Evolutionary conservation across 2,113 vertebrate genomes (phyloP), one percentile per base, ranked within the genome.

Genomic region (Trochalopteron elliotii): DNA sequence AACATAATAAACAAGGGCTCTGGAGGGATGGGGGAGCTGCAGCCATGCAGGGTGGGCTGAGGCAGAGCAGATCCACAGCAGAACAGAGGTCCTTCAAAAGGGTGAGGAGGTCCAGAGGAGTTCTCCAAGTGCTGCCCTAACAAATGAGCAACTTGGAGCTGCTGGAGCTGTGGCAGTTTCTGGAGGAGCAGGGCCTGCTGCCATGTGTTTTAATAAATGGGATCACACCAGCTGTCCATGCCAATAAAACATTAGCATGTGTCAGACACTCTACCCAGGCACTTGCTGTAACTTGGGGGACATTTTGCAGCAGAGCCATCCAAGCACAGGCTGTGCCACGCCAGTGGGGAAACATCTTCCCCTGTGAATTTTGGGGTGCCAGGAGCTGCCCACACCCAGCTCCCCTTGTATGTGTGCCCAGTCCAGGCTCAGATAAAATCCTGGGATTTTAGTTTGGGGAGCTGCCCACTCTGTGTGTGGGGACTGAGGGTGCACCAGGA

Each of bases 171-270:
- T 60, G 82, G 59, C 57, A 64, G 63, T 59, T 71, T 65, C 16
- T 2, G 61, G 89, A 89, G 74, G 93, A 64, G 3, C 79, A 60
- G 89, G 79, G 87, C 91, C 80, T 76, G 81, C 70, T 94, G 89
- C 94, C 81, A 75, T 80, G 84, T 94, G 91, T 96, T 96, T 76
- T 93, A 96, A 90, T 85, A 93, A 91, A 72, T 37, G 55, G 91
- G 70, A 82, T 96, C 82, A 61, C 71, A 80, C 94, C 94, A 93
- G 87, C 89, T 96, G 95, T 61, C 89, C 5, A 0, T 50, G 77
- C 57, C 65, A 84, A 80, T 27, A 37, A 76, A 89, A 69, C 93
- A 91, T 45, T 52, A 50, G 72, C 50, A 35, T 56, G 84, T 74
- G 82, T 94, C 93, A 96, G 78, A 76, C 67, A 12, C 61, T 5